phyloP scores from a whole-genome alignment of 2,797 vertebrate species.

The Onychomys torridus region DNA sequence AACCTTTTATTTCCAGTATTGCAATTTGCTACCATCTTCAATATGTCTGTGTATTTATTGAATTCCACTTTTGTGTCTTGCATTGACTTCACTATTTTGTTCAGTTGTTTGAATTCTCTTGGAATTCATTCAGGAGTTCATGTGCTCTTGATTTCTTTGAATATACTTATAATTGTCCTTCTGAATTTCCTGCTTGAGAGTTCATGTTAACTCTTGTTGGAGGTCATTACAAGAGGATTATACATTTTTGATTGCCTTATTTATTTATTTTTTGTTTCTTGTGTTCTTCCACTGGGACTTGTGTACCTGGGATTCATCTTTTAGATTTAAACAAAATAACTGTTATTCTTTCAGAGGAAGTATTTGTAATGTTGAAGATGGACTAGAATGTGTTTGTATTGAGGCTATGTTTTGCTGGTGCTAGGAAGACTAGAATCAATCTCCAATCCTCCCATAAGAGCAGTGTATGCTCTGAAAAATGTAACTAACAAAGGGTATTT shows the following conservation, averaged over 20 bases:
- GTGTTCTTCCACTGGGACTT: background rate
- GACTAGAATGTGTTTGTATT: background rate
- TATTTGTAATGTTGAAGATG: background rate
- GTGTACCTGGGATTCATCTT: background rate
- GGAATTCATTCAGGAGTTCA: background rate
- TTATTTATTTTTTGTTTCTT: background rate
- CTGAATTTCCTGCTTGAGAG: background rate
- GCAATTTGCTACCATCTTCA: background rate
- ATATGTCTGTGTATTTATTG: background rate
- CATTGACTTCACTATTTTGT: background rate
- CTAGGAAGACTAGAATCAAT: background rate
- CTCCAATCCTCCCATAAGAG: background rate
- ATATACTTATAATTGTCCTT: background rate
- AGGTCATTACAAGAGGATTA: background rate
- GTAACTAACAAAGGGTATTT: background rate
- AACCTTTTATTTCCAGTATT: background rate
- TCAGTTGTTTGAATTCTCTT: background rate
- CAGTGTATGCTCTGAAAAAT: background rate
- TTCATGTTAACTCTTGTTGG: background rate
- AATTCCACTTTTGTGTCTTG: background rate
- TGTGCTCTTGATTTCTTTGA: background rate
- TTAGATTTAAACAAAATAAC: background rate
- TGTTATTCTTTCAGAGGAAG: background rate
- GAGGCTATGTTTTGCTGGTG: background rate
- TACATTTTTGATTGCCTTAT: background rate